Base-by-base conservation (phyloP, 2,888 invertebrate species). In the Lagria hirta region DNA sequence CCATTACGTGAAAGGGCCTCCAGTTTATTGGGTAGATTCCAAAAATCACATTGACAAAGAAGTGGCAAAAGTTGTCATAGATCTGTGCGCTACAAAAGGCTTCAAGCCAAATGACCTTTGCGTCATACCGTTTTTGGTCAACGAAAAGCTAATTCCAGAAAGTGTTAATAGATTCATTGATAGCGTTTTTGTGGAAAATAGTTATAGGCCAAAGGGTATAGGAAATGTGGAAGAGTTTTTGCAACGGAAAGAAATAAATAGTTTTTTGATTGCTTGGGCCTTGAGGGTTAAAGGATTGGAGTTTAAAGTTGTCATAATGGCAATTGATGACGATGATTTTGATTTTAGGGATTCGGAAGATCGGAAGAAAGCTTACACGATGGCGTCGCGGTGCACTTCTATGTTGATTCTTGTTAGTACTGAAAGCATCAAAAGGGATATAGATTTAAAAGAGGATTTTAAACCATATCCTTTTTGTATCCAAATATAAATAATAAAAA, bases 301-400 rank as follows among this genome's bases (percentile, higher is more conserved):
- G 40, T 70, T 69, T 54, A 69, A 68, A 47, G 66, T 69, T 2
- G 69, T 70, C 2, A 53, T 70, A 3, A 60, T 69, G 47, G 65
- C 60, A 3, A 58, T 70, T 8, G 69, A 69, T 42, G 62, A 65
- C n/a, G 67, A 65, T 27, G 69, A 69, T 52, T 69, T 66, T 43
- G 68, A 70, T 43, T 44, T 47, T 15, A 57, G 54, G 14, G 69
- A 69, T 49, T 40, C 58, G 2, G 69, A 69, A 48, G 68, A 70
- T 44, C 49, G 68, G 21, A 62, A 61, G 21, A 69, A 65, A 49
- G 56, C 63, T 12, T 70, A 70, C 43, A 67, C 69, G 16, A 69
- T 69, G 57, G 60, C 62, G 10, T 69, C 70, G 1, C 60, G 70
- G 37, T 68, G 67, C 26, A 70, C 69, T 2, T 66, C 65, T 35